Evolutionary conservation across 2,113 vertebrate genomes (phyloP).

Genomic region (Puma concolor): DNA sequence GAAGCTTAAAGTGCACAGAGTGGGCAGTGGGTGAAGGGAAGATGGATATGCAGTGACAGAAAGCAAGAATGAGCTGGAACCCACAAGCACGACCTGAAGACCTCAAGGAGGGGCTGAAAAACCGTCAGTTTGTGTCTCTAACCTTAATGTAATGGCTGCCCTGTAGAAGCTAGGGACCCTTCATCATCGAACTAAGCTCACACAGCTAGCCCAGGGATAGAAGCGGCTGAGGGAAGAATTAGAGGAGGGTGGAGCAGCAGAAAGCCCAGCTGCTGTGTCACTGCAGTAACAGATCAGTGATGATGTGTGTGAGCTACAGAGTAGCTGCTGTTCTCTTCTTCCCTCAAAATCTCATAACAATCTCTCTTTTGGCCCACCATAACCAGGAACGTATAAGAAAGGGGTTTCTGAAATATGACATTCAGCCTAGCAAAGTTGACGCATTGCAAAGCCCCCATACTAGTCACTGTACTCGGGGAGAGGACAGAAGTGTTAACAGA

Average conservation of each 20-base stretch:
- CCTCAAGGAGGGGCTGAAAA: neutral
- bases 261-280: neutral
- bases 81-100: neutral
- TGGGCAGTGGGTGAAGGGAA: neutral
- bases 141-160: neutral
- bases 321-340: neutral
- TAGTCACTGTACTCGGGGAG: neutral
- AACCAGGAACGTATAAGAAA: neutral
- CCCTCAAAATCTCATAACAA: conserved; percentile 26
- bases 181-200: neutral
- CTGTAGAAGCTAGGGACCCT: neutral
- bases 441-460: neutral
- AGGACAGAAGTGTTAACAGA: neutral
- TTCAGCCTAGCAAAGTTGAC: neutral
- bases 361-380: neutral
- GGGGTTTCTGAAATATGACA: neutral
- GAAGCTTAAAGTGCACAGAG: neutral
- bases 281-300: neutral
- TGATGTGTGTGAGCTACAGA: neutral
- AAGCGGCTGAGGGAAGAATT: neutral
- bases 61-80: neutral
- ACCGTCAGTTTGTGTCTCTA: neutral
- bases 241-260: neutral
- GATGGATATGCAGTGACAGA: neutral
- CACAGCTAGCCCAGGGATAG: neutral